Evolutionary conservation across 2,888 invertebrate species (phyloP).

Genomic region (Trichogramma dendrolimi): DNA sequence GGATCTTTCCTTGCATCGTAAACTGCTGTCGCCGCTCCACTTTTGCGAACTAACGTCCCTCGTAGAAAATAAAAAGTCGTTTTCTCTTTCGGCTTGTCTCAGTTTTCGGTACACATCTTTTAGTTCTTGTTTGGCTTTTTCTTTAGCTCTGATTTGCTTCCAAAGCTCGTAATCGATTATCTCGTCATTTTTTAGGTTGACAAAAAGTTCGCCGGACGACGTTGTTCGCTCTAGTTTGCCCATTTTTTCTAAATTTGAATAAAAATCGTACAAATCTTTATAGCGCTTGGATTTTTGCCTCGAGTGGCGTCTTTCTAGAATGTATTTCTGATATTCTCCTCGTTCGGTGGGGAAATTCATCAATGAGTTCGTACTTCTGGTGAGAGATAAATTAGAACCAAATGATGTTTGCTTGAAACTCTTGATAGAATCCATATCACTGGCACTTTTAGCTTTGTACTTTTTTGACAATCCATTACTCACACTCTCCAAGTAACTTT

Average conservation of each 20-base stretch:
- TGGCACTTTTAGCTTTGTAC: slow-evolving; percentile 64
- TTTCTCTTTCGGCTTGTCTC: slow-evolving; percentile 73
- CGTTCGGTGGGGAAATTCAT: slow-evolving; percentile 52
- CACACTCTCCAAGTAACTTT: slow-evolving; percentile 28
- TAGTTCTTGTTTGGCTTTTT: slow-evolving; percentile 78
- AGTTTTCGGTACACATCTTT: slow-evolving; percentile 72
- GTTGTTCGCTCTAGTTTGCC: slow-evolving; percentile 76
- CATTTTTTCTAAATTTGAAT: slow-evolving; percentile 78
- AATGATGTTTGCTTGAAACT: slow-evolving; percentile 28
- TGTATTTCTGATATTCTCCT: slow-evolving; percentile 66
- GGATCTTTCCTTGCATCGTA: slow-evolving; percentile 79
- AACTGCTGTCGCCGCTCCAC: slow-evolving; percentile 72
- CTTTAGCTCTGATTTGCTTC: slow-evolving; percentile 74
- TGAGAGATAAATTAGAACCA: slow-evolving; percentile 43
- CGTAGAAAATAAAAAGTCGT: slow-evolving; percentile 77
- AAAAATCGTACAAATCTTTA: slow-evolving; percentile 79
- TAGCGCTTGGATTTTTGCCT: slow-evolving; percentile 74
- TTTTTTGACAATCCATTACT: slow-evolving; percentile 47
- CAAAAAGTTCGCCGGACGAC: slow-evolving; percentile 65
- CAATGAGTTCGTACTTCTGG: slow-evolving; percentile 54
- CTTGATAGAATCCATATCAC: slow-evolving; percentile 56
- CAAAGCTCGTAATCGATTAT: slow-evolving; percentile 84
- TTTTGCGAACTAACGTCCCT: slow-evolving; percentile 68
- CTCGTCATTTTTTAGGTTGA: slow-evolving; percentile 71
- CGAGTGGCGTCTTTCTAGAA: slow-evolving; percentile 63